Conservation (phyloP, 2,888 invertebrate species). For the Harpagoxenus sublaevis region DNA sequence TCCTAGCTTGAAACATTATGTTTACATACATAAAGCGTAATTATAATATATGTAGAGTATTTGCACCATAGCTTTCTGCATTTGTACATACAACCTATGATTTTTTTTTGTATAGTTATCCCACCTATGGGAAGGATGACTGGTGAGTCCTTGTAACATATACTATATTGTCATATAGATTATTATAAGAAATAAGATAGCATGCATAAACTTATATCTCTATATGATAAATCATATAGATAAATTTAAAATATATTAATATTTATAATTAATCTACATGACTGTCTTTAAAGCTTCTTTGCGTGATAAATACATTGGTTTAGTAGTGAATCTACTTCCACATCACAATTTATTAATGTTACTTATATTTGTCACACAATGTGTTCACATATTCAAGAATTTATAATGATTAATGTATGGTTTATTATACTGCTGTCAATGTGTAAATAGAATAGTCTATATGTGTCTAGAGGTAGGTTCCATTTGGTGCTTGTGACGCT, state of each 20-base stretch:
- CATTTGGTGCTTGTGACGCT: no score
- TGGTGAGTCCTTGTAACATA: slow-evolving; percentile 87
- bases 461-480: neutral
- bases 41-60: slow-evolving; percentile 68
- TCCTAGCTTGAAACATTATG: slow-evolving; percentile 43
- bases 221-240: slow-evolving; percentile 50
- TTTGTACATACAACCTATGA: slow-evolving; percentile 82
- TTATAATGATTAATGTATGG: neutral
- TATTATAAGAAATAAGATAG: slow-evolving; percentile 73
- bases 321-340: neutral
- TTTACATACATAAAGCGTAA: slow-evolving; percentile 39
- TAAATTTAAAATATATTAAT: slow-evolving; percentile 18
- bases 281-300: slow-evolving; percentile 42
- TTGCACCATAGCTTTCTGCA: slow-evolving; percentile 75
- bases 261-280: slow-evolving; percentile 35
- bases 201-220: slow-evolving; percentile 68
- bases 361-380: neutral
- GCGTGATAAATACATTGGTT: slow-evolving; percentile 9
- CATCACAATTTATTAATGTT: neutral
- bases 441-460: neutral
- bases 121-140: slow-evolving; percentile 88
- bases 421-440: slow-evolving; percentile 31
- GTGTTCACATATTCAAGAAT: neutral
- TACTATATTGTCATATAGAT: slow-evolving; percentile 78
- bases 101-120: slow-evolving; percentile 87